Evolutionary conservation across 2,113 vertebrate genomes (phyloP), one percentile per base, ranked within the genome.

Genomic region (Chelonoidis abingdonii): DNA sequence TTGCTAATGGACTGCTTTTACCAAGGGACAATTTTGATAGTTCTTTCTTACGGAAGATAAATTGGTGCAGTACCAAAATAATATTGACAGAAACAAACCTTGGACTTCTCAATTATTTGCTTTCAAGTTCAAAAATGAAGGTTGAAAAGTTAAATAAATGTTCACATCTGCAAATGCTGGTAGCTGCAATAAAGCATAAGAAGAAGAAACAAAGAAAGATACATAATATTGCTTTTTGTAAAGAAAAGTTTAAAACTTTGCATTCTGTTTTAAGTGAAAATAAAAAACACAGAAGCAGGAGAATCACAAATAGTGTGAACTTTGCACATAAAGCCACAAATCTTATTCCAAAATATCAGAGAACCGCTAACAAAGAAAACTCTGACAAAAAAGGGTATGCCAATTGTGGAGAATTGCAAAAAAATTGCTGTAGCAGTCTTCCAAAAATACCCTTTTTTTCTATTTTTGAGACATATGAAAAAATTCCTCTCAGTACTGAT

Each of bases 381-480:
- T 9, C 19, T 80, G 54, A 83, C 57, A 89, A 12, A 95, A 96
- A 88, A 25, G 47, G 80, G n/a, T 12, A 27, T 83, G 2, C 52
- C 80, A 83, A 52, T 76, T 76, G 84, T 69, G n/a, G 96, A 89
- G 25, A 53, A 2, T 25, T 89, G 3, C 91, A 95, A 92, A 88
- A 29, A 57, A 92, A 44, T 90, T 94, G 3, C 38, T 56, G 78
- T 41, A 17, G 9, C 81, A 88, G 86, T 82, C 24, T 80, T 92
- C 50, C 88, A 87, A 85, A 97, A 95, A 97, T 96, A 89, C 65
- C 14, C 5, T 47, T 3, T 57, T 94, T 87, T 86, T 86, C 96
- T 94, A 24, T 95, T 53, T 98, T 98, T 97, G 98, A 99, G 94
- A 98, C 85, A 19, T 98, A 98, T 54, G 91, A 98, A 98, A 99